Conservation (phyloP, 2,797 vertebrate genomes). For the Lemur catta region DNA sequence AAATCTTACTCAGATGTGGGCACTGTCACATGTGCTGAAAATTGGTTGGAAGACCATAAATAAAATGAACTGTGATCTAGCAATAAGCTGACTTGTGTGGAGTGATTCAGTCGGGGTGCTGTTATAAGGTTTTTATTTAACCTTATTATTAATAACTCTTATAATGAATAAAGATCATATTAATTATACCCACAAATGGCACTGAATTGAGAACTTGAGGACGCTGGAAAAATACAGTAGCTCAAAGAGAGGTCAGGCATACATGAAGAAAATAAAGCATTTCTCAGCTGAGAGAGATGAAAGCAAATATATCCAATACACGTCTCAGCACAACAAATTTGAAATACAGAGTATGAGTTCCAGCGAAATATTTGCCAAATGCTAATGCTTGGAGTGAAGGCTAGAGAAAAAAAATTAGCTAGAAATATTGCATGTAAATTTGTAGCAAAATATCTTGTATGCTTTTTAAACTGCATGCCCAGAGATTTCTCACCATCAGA, state of each 20-base stretch:
- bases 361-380: constrained; percentile 33
- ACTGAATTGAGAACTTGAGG: constrained; percentile 41
- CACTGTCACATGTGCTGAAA: not conserved
- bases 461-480: not conserved
- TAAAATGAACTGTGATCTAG: not conserved
- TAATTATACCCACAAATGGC: not conserved
- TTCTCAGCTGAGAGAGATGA: constrained; percentile 44
- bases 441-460: accelerated
- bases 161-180: constrained; percentile 30
- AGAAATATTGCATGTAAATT: not conserved
- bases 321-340: not conserved
- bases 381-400: not conserved
- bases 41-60: not conserved
- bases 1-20: accelerated
- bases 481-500: not conserved
- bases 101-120: not conserved
- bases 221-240: not conserved
- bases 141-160: not conserved
- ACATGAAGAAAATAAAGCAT: not conserved
- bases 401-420: not conserved
- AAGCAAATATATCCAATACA: constrained; percentile 27
- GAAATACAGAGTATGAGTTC: not conserved
- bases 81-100: not conserved
- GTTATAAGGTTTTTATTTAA: constrained; percentile 6
- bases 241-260: constrained; percentile 47